These are phyloP conservation scores for Hyles lineata DNA, from an alignment of 2,888 invertebrate genomes.

Conservation along the genomic window DNA sequence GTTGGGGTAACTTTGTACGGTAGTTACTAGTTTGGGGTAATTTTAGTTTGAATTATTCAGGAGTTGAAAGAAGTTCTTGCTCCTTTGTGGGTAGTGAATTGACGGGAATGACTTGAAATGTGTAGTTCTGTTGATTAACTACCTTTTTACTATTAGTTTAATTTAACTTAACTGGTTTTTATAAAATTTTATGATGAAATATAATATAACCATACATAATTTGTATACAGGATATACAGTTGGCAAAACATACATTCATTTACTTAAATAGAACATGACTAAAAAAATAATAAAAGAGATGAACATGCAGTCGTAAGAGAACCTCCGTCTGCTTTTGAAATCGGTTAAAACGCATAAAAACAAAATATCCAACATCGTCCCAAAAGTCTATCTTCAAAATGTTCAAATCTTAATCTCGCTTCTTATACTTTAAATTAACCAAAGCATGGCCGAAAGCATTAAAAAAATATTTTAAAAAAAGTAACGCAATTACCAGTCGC, in stretches of 20 bases:
- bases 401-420: neutral
- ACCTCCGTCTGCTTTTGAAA: too few relatives aligned
- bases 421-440: neutral
- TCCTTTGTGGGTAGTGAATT: slow-evolving; percentile 10
- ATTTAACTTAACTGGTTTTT: neutral
- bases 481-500: slow-evolving; percentile 57
- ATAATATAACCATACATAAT: neutral
- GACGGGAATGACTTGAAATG: neutral
- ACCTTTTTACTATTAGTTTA: too few relatives aligned
- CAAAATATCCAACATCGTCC: neutral
- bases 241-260: too few relatives aligned
- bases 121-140: too few relatives aligned
- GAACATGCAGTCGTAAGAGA: too few relatives aligned
- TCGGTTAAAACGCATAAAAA: too few relatives aligned
- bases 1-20: slow-evolving; percentile 57
- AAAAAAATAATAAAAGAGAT: too few relatives aligned
- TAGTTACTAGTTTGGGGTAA: slow-evolving; percentile 69
- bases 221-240: neutral
- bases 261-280: too few relatives aligned
- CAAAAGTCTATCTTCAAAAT: neutral
- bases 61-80: slow-evolving; percentile 19
- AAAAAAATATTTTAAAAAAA: neutral
- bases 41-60: slow-evolving; percentile 49
- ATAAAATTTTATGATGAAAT: neutral
- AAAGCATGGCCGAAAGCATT: neutral